These are phyloP conservation scores for Conomelus anceps DNA, from an alignment of 2,888 invertebrate genomes.

Conservation along the genomic window DNA sequence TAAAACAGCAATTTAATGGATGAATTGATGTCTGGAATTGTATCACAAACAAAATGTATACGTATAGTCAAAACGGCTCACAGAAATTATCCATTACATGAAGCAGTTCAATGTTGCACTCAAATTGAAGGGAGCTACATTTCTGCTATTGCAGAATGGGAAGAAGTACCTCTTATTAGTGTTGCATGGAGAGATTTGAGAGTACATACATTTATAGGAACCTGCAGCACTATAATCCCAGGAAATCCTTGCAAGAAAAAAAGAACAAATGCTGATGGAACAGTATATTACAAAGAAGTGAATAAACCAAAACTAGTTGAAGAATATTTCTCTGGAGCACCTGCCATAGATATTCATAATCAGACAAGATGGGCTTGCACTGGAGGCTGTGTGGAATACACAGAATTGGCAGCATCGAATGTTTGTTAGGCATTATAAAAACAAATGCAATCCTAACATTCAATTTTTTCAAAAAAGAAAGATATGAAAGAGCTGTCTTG, in stretches of 20 bases:
- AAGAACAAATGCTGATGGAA: neutral
- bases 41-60: neutral
- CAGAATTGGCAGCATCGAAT: slow-evolving; percentile 9
- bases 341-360: slow-evolving; percentile 5
- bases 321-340: slow-evolving; percentile 1
- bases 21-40: no score
- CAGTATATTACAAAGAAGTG: neutral
- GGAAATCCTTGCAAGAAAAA: slow-evolving; percentile 3
- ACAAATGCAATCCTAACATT: neutral
- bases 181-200: slow-evolving; percentile 1
- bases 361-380: slow-evolving; percentile 10
- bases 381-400: slow-evolving; percentile 6
- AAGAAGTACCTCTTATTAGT: slow-evolving; percentile 3
- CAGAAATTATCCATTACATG: slow-evolving; percentile 1
- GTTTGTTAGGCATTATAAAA: slow-evolving; percentile 9
- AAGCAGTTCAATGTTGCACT: neutral
- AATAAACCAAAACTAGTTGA: slow-evolving; percentile 1
- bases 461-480: neutral
- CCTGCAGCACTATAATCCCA: neutral
- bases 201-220: slow-evolving; percentile 10
- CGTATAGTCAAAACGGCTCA: slow-evolving; percentile 3
- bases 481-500: neutral
- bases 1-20: no score
- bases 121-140: neutral
- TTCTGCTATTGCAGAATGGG: neutral